These are phyloP conservation scores for Odiellus spinosus DNA, from an alignment of 2,888 invertebrate genomes.

Conservation along the genomic window DNA sequence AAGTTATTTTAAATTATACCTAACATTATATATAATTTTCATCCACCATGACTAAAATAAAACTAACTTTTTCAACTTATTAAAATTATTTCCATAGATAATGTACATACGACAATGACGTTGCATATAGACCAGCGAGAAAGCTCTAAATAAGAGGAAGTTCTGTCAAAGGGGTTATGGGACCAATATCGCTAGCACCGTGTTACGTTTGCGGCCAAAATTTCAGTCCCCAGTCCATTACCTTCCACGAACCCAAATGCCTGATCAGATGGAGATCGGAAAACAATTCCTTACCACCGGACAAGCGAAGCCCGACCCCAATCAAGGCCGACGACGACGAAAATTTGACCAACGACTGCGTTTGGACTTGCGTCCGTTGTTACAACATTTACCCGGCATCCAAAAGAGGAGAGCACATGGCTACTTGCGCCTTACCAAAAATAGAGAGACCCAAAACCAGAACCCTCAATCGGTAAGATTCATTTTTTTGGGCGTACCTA, in stretches of 20 bases:
- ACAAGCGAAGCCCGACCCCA: conserved; percentile 37
- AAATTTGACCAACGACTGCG: background rate
- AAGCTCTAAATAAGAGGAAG: background rate
- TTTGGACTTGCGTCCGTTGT: conserved; percentile 6
- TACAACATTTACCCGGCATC: conserved; percentile 2
- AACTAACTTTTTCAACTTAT: too few relatives aligned
- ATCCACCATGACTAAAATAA: too few relatives aligned
- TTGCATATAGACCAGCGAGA: too few relatives aligned
- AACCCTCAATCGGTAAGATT: background rate
- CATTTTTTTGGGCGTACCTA: too few relatives aligned
- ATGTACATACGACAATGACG: too few relatives aligned
- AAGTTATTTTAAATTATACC: too few relatives aligned
- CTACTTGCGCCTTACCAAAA: background rate
- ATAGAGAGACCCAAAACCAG: background rate
- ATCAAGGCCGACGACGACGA: conserved; percentile 36
- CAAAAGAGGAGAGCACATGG: conserved; percentile 1
- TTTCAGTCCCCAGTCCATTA: conserved; percentile 45
- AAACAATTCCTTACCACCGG: conserved; percentile 40
- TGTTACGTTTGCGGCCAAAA: conserved; percentile 50
- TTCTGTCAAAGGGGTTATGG: conserved; percentile 8
- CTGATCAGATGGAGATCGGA: conserved; percentile 39
- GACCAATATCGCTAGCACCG: conserved; percentile 23
- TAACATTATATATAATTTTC: too few relatives aligned
- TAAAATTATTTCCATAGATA: too few relatives aligned
- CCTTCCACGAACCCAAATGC: conserved; percentile 51